Conservation (phyloP, 2,888 invertebrate genomes). For the Platerodrilus igneus region DNA sequence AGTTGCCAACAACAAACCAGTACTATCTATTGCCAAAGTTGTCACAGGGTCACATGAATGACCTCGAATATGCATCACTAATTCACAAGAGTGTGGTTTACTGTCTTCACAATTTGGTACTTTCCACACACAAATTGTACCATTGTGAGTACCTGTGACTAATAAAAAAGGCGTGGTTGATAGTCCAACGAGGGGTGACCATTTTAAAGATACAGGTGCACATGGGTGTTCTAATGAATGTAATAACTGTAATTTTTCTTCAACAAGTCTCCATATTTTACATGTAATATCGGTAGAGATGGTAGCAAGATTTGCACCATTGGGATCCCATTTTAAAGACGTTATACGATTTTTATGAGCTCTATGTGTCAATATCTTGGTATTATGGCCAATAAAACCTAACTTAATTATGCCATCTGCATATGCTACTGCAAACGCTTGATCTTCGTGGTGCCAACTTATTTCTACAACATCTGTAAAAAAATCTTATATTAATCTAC, state of each 20-base stretch:
- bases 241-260: slow-evolving; percentile 40
- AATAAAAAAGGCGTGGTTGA: slow-evolving; percentile 43
- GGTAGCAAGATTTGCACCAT: slow-evolving; percentile 51
- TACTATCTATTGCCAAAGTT: slow-evolving; percentile 50
- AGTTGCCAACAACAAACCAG: slow-evolving; percentile 53
- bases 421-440: slow-evolving; percentile 54
- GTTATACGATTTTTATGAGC: slow-evolving; percentile 48
- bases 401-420: slow-evolving; percentile 53
- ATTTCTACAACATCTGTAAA: slow-evolving; percentile 52
- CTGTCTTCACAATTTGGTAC: slow-evolving; percentile 39
- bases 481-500: no score
- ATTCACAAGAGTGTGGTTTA: slow-evolving; percentile 33
- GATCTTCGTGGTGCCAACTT: slow-evolving; percentile 55
- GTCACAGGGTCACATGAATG: slow-evolving; percentile 54
- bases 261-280: slow-evolving; percentile 46
- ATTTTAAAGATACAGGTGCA: slow-evolving; percentile 49
- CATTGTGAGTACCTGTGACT: slow-evolving; percentile 53
- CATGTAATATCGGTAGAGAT: slow-evolving; percentile 49
- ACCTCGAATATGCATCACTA: slow-evolving; percentile 50
- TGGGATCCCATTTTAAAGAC: slow-evolving; percentile 51
- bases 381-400: slow-evolving; percentile 42
- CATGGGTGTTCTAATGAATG: slow-evolving; percentile 48
- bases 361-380: slow-evolving; percentile 39
- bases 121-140: slow-evolving; percentile 51
- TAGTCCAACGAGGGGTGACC: slow-evolving; percentile 53